Base-by-base conservation (phyloP, 2,113 vertebrate genomes). In the Tragelaphus buxtoni region DNA sequence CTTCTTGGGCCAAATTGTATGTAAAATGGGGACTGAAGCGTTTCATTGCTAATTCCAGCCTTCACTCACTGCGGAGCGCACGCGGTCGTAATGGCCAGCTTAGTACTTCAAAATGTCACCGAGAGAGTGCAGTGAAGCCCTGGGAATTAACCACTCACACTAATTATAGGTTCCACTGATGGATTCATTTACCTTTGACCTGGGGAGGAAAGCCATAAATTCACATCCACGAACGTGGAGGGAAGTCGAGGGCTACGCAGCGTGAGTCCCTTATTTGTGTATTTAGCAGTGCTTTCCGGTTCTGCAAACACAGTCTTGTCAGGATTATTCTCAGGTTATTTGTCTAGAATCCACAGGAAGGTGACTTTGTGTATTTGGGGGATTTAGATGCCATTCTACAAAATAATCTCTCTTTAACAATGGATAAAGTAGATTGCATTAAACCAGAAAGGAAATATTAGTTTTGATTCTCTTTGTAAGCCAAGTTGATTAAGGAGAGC, bases 291-390 rank as follows among this genome's bases (percentile, higher is more conserved):
- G 51, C 12, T 96, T 42, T 47, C 95, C 35, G 91, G 9, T 24
- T 97, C 77, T 97, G 39, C 95, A 97, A 98, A 96, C 89, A 96
- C 97, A 95, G 85, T 95, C 61, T 94, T 94, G 17, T 86, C 87
- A 61, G 80, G 76, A 97, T 98, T 97, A 96, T 96, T 98, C 97
- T 98, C 56, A 96, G 80, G 95, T 96, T 98, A 97, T 98, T 98
- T 98, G 85, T 94, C 94, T 96, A 76, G 69, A 95, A 60, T 63
- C 93, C 65, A 90, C 47, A 95, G 65, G 95, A 98, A 97, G 97
- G 45, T 72, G 56, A 56, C 42, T 96, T 97, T 98, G 92, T 98
- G 98, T 98, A 80, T 94, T 98, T 96, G 97, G 94, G 97, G 61
- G 85, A 97, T 98, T 98, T 98, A 81, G 81, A 95, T 94, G 76